Percentiles rank a stretch among this genome's conserved stretches.
Evolutionary conservation across 1,140 invertebrate species (phyloP).

Genomic region (Subanguina moxae): DNA sequence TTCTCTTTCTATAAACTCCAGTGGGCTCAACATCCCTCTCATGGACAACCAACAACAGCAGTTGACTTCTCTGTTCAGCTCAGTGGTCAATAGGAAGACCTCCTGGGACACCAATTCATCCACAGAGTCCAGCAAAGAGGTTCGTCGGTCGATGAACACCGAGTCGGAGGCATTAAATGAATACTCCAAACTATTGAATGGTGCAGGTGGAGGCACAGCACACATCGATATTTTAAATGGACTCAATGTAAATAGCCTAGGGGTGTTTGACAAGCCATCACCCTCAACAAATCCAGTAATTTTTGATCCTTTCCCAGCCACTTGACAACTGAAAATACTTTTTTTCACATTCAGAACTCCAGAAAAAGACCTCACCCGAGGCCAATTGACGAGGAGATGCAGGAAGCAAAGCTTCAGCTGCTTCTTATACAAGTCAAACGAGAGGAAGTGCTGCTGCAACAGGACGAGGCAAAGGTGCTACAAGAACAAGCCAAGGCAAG

Average conservation of each 20-base stretch:
- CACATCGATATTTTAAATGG: not conserved
- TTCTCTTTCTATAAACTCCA: not conserved
- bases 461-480: slow-evolving; percentile 11
- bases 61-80: not conserved
- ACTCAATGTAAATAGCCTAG: not conserved
- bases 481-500: slow-evolving; percentile 23
- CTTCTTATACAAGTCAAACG: slow-evolving; percentile 16
- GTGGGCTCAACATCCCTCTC: not conserved
- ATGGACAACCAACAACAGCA: slow-evolving; percentile 6
- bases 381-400: slow-evolving; percentile 19
- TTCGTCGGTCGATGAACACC: not conserved
- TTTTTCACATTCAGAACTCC: not conserved
- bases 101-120: slow-evolving; percentile 1
- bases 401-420: slow-evolving; percentile 15
- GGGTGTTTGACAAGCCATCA: not conserved
- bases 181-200: slow-evolving; percentile 3
- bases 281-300: not conserved
- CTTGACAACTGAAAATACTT: not conserved
- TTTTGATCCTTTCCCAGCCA: not conserved
- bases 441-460: slow-evolving; percentile 13
- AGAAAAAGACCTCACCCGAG: not conserved
- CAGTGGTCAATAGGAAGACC: not conserved
- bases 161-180: not conserved
- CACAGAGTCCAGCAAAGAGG: slow-evolving; percentile 2
- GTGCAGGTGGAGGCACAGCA: not conserved